Evolutionary conservation across 2,888 invertebrate genomes (phyloP).

Genomic region (Dolomedes plantarius): DNA sequence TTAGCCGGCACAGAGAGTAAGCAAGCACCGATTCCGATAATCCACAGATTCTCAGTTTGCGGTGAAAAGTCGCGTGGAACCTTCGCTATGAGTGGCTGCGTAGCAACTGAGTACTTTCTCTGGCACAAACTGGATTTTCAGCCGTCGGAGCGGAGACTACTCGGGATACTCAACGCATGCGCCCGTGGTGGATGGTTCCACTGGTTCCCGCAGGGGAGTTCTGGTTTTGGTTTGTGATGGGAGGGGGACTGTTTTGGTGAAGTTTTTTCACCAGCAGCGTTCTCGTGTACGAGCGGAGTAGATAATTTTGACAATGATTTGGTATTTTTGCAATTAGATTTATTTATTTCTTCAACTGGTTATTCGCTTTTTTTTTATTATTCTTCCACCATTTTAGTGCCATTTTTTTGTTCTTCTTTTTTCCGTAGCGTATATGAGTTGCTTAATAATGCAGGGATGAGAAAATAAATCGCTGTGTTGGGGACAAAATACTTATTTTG

Average conservation of each 20-base stretch:
- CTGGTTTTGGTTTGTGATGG: neutral
- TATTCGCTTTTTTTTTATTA: neutral
- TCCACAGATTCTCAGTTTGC: slow-evolving; percentile 27
- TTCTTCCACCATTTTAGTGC: no score
- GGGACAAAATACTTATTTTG: no score
- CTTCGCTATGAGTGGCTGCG: neutral
- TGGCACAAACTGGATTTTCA: slow-evolving; percentile 51
- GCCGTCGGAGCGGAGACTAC: slow-evolving; percentile 20
- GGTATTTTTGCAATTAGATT: neutral
- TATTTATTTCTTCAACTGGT: neutral
- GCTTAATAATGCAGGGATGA: no score
- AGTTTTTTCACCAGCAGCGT: neutral
- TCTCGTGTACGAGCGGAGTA: neutral
- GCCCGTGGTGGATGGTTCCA: slow-evolving; percentile 27
- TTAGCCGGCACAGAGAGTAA: neutral
- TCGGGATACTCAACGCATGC: slow-evolving; percentile 35
- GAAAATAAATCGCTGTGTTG: no score
- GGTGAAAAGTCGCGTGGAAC: neutral
- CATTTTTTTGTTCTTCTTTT: neutral
- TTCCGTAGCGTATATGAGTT: no score
- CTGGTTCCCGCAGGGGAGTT: slow-evolving; percentile 17
- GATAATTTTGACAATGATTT: slow-evolving; percentile 12
- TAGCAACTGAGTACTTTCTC: slow-evolving; percentile 39
- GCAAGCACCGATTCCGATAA: slow-evolving; percentile 34
- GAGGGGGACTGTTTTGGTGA: slow-evolving; percentile 13